Evolutionary conservation across 2,888 invertebrate species (phyloP).

Genomic region (Congeria kusceri): DNA sequence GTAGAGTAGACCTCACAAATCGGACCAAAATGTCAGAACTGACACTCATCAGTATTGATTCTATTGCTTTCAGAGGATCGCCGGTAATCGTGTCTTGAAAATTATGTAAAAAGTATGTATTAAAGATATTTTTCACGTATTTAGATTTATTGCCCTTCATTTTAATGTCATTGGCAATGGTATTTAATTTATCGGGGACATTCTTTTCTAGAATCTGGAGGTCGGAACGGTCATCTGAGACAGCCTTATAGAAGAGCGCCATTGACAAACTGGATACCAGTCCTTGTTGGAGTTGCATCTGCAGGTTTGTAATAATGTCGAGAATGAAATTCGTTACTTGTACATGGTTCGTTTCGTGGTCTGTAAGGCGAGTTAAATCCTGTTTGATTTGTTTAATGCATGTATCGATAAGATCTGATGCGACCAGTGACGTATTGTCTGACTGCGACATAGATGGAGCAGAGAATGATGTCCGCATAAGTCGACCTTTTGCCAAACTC

Average conservation of each 20-base stretch:
- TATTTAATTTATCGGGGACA: slow-evolving; percentile 35
- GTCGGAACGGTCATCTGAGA: slow-evolving; percentile 38
- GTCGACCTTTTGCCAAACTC: slow-evolving; percentile 59
- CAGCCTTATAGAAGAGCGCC: slow-evolving; percentile 53
- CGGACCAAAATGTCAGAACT: slow-evolving; percentile 64
- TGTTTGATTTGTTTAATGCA: slow-evolving; percentile 39
- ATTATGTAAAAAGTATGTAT: slow-evolving; percentile 41
- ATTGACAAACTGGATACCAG: slow-evolving; percentile 56
- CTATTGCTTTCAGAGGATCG: slow-evolving; percentile 61
- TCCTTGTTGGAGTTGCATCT: slow-evolving; percentile 44
- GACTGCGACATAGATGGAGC: slow-evolving; percentile 49
- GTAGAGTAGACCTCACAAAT: slow-evolving; percentile 65
- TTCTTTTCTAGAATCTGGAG: slow-evolving; percentile 47
- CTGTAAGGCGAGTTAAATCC: neutral
- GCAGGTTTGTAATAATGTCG: slow-evolving; percentile 39
- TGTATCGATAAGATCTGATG: slow-evolving; percentile 28
- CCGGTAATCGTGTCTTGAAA: slow-evolving; percentile 25
- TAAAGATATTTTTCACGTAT: slow-evolving; percentile 50
- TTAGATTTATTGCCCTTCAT: slow-evolving; percentile 29
- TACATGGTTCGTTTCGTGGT: neutral
- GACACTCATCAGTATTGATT: slow-evolving; percentile 59
- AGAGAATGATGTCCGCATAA: slow-evolving; percentile 53
- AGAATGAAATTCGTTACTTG: slow-evolving; percentile 53
- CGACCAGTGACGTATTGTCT: slow-evolving; percentile 37
- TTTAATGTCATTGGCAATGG: slow-evolving; percentile 36